Percentiles rank a stretch among this genome's conserved stretches.
These are phyloP conservation scores for Drosophila pseudotakahashii DNA, from an alignment of 2,888 invertebrate species.

Conservation along the genomic window DNA sequence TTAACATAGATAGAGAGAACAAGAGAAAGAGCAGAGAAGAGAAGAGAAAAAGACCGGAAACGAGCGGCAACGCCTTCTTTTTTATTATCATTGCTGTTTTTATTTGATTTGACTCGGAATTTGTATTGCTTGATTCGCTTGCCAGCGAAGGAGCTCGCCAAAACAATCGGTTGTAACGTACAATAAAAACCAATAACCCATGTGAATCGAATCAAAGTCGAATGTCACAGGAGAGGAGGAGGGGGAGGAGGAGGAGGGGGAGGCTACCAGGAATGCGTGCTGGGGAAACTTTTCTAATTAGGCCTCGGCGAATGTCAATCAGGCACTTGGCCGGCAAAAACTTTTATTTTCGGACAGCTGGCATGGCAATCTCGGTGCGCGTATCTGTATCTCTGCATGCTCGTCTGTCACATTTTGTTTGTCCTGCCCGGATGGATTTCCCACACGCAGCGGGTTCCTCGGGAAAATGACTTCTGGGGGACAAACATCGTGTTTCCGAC, in stretches of 20 bases:
- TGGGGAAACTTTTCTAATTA: constrained; percentile 76
- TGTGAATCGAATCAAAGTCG: constrained; percentile 25
- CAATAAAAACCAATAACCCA: constrained; percentile 52
- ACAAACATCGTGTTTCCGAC: constrained; percentile 3
- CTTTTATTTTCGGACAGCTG: constrained; percentile 49
- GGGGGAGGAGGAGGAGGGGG: neutral
- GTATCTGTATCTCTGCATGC: constrained; percentile 23
- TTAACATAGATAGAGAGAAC: constrained; percentile 31
- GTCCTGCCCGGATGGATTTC: constrained; percentile 16
- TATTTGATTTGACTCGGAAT: constrained; percentile 52
- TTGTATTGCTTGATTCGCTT: constrained; percentile 55
- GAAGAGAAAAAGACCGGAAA: constrained; percentile 51
- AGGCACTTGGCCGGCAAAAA: constrained; percentile 50
- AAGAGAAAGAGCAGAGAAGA: constrained; percentile 28
- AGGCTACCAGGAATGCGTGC: constrained; percentile 14
- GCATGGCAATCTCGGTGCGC: constrained; percentile 21
- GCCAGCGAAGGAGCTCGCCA: constrained; percentile 37
- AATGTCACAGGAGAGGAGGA: constrained; percentile 6
- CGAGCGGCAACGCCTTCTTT: constrained; percentile 72
- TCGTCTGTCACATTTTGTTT: constrained; percentile 38
- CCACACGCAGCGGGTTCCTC: neutral
- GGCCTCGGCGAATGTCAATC: constrained; percentile 69
- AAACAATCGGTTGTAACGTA: constrained; percentile 45
- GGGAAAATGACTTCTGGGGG: constrained; percentile 1
- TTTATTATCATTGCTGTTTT: constrained; percentile 54